Conservation (phyloP, 2,797 vertebrate genomes). For the Fistularia commersonii region DNA sequence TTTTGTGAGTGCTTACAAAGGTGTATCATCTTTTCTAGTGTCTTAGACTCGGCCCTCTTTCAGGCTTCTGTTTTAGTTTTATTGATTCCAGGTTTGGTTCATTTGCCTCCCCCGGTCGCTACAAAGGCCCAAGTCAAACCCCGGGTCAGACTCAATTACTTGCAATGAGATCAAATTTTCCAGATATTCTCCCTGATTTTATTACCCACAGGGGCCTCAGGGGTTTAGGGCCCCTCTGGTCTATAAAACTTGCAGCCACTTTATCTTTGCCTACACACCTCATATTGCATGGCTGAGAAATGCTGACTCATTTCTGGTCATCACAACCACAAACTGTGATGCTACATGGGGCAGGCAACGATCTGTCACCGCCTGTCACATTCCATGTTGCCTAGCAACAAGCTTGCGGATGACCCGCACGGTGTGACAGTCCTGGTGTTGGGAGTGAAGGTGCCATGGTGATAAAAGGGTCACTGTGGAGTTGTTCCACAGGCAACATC, state of each 20-base stretch:
- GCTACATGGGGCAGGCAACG: neutral
- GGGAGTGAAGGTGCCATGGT: too few species aligned
- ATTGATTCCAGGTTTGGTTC: too few species aligned
- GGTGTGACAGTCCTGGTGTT: too few species aligned
- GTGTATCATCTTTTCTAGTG: too few species aligned
- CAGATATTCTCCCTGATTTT: neutral
- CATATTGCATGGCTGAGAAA: neutral
- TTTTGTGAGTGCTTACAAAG: too few species aligned
- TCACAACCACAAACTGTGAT: slow-evolving; percentile 6
- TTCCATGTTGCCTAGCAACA: slow-evolving; percentile 7
- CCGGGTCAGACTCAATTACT: neutral
- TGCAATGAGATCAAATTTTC: neutral
- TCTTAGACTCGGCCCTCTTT: too few species aligned
- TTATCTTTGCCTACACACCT: neutral
- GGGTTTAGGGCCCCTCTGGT: too few species aligned
- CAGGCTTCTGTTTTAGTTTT: too few species aligned
- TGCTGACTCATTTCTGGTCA: slow-evolving; percentile 16
- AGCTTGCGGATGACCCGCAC: slow-evolving; percentile 1
- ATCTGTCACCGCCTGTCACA: slow-evolving; percentile 2
- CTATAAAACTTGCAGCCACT: neutral
- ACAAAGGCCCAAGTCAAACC: neutral
- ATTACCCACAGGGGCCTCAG: neutral
- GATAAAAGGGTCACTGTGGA: too few species aligned
- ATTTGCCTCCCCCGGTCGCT: too few species aligned
- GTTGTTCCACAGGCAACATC: too few species aligned